Percentiles rank a stretch among this genome's conserved stretches.
Conservation (phyloP, 2,888 invertebrate genomes). For the Drosophila infuscata region DNA sequence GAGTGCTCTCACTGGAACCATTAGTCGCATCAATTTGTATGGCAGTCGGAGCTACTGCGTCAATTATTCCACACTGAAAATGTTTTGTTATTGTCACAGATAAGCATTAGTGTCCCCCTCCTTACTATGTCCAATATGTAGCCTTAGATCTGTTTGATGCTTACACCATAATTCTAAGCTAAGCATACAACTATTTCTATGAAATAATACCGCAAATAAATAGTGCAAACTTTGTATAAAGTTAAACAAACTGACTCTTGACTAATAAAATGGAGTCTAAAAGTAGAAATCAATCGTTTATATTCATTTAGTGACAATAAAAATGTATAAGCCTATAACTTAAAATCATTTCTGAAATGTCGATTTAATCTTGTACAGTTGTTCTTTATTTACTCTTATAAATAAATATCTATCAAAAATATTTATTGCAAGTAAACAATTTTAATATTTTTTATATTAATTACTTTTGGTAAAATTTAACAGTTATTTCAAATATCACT, state of each 20-base stretch:
- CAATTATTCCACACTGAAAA: slow-evolving; percentile 90
- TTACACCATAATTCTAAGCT: slow-evolving; percentile 34
- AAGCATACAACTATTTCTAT: slow-evolving; percentile 63
- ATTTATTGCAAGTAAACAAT: background rate
- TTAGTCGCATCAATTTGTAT: slow-evolving; percentile 92
- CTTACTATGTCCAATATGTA: slow-evolving; percentile 37
- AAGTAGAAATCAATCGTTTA: slow-evolving; percentile 82
- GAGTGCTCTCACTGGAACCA: slow-evolving; percentile 87
- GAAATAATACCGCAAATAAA: slow-evolving; percentile 51
- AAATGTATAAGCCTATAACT: background rate
- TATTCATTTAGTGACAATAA: slow-evolving; percentile 58
- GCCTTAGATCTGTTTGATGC: slow-evolving; percentile 53
- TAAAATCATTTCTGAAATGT: background rate
- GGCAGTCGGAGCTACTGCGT: slow-evolving; percentile 93
- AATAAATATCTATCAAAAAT: slow-evolving; percentile 1
- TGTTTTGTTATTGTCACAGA: slow-evolving; percentile 91
- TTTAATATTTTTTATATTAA: background rate
- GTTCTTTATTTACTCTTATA: background rate
- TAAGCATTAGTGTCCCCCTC: slow-evolving; percentile 46
- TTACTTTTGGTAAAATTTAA: background rate
- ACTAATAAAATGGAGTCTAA: background rate
- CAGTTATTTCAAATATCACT: background rate
- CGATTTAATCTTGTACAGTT: background rate
- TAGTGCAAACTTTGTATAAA: slow-evolving; percentile 57
- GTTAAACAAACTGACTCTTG: slow-evolving; percentile 15